A percentile compares a stretch with the other conserved stretches of the same genome.
These are phyloP conservation scores for Tachystola acroxantha DNA, from an alignment of 2,888 invertebrate species.

Conservation along the genomic window DNA sequence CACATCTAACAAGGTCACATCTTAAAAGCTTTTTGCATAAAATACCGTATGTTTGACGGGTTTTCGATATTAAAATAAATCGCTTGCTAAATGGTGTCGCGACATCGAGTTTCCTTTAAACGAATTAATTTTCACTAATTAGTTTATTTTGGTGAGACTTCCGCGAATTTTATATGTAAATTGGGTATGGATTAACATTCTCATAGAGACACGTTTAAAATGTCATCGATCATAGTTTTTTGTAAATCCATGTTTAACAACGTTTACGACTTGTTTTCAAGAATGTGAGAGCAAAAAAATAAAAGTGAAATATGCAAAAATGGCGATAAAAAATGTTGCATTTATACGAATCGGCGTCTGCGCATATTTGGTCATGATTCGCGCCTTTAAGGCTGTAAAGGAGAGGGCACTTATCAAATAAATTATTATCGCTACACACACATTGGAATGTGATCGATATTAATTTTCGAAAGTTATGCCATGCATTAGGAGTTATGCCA, in stretches of 20 bases:
- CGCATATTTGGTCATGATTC: constrained; percentile 14
- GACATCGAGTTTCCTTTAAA: constrained; percentile 3
- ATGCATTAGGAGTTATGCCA: too few species aligned
- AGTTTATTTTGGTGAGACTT: constrained; percentile 2
- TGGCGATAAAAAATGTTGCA: constrained; percentile 1
- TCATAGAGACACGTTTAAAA: neutral
- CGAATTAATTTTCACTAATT: constrained; percentile 3
- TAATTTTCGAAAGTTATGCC: too few species aligned
- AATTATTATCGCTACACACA: too few species aligned
- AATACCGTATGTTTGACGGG: neutral
- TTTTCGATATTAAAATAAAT: constrained; percentile 1
- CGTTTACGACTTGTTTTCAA: neutral
- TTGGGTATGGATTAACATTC: neutral
- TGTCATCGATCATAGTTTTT: neutral
- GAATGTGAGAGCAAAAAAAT: constrained; percentile 1
- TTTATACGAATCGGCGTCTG: constrained; percentile 1
- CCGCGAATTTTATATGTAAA: neutral
- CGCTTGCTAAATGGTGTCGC: constrained; percentile 1
- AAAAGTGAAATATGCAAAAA: constrained; percentile 4
- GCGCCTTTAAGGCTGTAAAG: neutral
- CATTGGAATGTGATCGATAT: too few species aligned
- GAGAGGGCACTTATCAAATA: too few species aligned
- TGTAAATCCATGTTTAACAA: neutral
- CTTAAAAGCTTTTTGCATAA: constrained; percentile 1
- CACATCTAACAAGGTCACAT: too few species aligned